Percentiles rank a stretch among this genome's conserved stretches.
Evolutionary conservation across 2,888 invertebrate species (phyloP).

Genomic region (Holacanthella duospinosa): DNA sequence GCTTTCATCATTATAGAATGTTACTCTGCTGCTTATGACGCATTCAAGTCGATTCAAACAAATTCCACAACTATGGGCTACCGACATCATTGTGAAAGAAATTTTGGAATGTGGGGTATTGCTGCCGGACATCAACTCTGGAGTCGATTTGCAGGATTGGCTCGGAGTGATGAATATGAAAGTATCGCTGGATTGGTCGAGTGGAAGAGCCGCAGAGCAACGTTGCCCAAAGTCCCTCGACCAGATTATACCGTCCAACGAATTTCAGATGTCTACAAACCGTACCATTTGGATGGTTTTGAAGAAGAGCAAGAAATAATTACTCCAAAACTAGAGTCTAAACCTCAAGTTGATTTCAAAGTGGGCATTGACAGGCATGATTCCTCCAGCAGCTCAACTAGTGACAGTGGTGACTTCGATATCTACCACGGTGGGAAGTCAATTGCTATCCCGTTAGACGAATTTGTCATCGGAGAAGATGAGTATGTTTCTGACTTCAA

Average conservation of each 20-base stretch:
- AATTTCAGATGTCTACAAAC: neutral
- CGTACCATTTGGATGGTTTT: neutral
- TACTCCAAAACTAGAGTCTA: neutral
- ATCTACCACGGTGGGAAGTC: no score
- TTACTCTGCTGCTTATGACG: slow-evolving; percentile 14
- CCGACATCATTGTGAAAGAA: slow-evolving; percentile 1
- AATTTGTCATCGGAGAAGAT: neutral
- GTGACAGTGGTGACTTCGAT: no score
- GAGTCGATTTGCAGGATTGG: slow-evolving; percentile 24
- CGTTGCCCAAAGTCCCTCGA: slow-evolving; percentile 14
- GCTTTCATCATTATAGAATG: no score
- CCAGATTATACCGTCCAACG: slow-evolving; percentile 14
- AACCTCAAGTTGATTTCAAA: neutral
- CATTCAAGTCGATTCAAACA: neutral
- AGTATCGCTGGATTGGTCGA: slow-evolving; percentile 16
- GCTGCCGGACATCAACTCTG: slow-evolving; percentile 27
- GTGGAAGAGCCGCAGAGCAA: slow-evolving; percentile 21
- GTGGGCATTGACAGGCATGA: no score
- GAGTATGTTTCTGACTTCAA: neutral
- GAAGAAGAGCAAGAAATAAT: neutral
- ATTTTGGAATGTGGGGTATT: slow-evolving; percentile 25
- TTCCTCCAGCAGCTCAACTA: no score
- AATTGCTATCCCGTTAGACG: no score
- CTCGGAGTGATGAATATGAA: slow-evolving; percentile 9
- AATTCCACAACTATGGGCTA: neutral